phyloP scores from a whole-genome alignment of 2,888 invertebrate species.

The Bellardia bayeri region DNA sequence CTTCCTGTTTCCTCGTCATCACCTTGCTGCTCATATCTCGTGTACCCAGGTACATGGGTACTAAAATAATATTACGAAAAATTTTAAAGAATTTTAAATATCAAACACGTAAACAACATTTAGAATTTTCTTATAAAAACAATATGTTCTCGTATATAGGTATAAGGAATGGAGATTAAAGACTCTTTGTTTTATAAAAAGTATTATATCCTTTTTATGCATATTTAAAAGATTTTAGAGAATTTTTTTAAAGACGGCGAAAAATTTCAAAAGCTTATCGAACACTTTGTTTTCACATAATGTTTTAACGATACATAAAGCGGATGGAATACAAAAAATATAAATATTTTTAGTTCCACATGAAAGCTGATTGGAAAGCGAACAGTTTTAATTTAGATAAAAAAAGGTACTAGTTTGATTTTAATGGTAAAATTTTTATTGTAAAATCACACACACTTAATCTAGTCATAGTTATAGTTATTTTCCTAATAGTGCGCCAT shows the following conservation, averaged over 20 bases:
- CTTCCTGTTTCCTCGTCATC: neutral
- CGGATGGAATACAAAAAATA: too few relatives aligned
- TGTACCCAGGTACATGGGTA: neutral
- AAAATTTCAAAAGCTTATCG: too few relatives aligned
- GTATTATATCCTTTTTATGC: constrained; percentile 7
- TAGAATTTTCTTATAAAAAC: neutral
- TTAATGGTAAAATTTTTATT: too few relatives aligned
- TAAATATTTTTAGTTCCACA: too few relatives aligned
- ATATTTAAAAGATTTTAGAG: neutral
- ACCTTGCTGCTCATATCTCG: neutral
- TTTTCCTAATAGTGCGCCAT: too few relatives aligned
- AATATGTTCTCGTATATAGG: neutral
- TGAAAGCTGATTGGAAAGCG: too few relatives aligned
- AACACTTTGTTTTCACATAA: too few relatives aligned
- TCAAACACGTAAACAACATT: neutral
- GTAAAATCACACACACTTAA: too few relatives aligned
- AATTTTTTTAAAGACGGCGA: neutral
- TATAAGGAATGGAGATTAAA: neutral
- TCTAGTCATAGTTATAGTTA: too few relatives aligned
- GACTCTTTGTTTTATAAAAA: constrained; percentile 1
- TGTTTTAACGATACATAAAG: too few relatives aligned
- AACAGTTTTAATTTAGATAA: too few relatives aligned
- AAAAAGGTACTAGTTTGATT: too few relatives aligned
- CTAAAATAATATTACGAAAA: neutral
- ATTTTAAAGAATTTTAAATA: constrained; percentile 1